Percentiles rank a stretch among this genome's conserved stretches.
phyloP scores from a whole-genome alignment of 2,797 vertebrate species.

The Hafferia zeledoni region DNA sequence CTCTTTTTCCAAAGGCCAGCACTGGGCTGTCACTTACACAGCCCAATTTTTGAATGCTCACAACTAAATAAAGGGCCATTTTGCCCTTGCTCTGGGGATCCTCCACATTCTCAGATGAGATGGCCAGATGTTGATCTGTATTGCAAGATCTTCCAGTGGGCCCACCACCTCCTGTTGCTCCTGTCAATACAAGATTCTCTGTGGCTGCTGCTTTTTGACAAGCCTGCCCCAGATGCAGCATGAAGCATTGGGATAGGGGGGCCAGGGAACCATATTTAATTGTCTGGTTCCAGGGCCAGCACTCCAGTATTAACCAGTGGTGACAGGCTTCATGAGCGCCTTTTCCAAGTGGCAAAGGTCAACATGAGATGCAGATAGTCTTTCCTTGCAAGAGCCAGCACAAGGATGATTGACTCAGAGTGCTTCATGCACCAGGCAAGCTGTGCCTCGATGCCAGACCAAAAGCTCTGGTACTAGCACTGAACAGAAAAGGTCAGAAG shows the following conservation, averaged over 20 bases:
- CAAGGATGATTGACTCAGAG: not conserved
- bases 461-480: not conserved
- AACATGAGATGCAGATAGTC: not conserved
- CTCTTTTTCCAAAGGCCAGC: not conserved
- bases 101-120: not conserved
- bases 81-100: not conserved
- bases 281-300: not conserved
- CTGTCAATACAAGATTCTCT: not conserved
- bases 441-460: not conserved
- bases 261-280: not conserved
- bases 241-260: not conserved
- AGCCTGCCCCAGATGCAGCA: too few species aligned
- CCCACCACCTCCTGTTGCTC: not conserved
- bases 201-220: not conserved
- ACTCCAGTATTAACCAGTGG: not conserved
- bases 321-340: not conserved
- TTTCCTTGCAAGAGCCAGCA: not conserved
- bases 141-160: not conserved
- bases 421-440: not conserved
- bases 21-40: not conserved
- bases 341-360: not conserved
- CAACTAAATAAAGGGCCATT: not conserved
- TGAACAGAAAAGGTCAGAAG: not conserved
- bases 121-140: not conserved
- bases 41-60: not conserved